phyloP scores from a whole-genome alignment of 2,888 invertebrate species.

The Artemia sp. region DNA sequence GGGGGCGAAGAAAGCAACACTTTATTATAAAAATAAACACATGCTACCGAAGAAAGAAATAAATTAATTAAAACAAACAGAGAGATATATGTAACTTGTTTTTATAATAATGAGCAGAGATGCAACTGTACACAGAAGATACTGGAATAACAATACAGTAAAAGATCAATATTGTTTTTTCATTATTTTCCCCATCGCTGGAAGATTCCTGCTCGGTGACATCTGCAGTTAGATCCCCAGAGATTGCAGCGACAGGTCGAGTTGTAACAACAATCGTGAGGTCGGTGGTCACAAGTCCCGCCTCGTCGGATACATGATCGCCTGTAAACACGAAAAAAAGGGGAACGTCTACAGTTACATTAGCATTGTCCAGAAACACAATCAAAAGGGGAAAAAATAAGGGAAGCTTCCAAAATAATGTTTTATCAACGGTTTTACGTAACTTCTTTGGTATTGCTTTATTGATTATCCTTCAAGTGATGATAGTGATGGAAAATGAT shows the following conservation, averaged over 20 bases:
- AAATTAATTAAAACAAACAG: too few relatives aligned
- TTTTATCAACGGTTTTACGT: too few relatives aligned
- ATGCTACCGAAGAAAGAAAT: too few relatives aligned
- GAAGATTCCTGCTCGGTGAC: constrained; percentile 72
- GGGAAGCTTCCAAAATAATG: too few relatives aligned
- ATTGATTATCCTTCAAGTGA: too few relatives aligned
- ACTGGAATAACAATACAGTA: not conserved
- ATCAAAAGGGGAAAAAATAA: not conserved
- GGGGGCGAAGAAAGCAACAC: too few relatives aligned
- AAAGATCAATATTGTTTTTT: not conserved
- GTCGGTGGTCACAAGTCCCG: constrained; percentile 66
- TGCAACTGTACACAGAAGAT: too few relatives aligned
- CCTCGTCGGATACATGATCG: constrained; percentile 62
- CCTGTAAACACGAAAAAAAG: constrained; percentile 64
- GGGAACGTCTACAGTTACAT: constrained; percentile 29
- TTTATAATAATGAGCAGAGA: too few relatives aligned
- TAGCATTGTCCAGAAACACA: not conserved
- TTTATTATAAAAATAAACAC: too few relatives aligned
- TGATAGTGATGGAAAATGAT: too few relatives aligned
- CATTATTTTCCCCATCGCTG: constrained; percentile 58
- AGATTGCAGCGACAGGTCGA: constrained; percentile 71
- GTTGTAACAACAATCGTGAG: constrained; percentile 67
- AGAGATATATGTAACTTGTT: too few relatives aligned
- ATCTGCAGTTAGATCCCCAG: constrained; percentile 74
- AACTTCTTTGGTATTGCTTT: too few relatives aligned